Base-by-base conservation (phyloP, 2,797 vertebrate genomes). In the Jordanella pulchra region DNA sequence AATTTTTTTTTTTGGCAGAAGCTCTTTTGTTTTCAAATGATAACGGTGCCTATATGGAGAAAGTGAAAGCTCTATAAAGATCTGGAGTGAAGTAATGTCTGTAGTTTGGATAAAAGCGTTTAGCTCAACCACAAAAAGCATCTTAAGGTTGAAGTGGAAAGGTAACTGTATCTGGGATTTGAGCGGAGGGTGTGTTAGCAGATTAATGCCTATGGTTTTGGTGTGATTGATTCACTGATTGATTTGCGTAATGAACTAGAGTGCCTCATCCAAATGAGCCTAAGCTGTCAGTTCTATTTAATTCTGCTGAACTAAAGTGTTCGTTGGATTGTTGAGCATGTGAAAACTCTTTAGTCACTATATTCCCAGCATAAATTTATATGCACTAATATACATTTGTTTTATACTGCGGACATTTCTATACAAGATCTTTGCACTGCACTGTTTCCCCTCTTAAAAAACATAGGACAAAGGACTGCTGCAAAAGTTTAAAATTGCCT, bases 171-270 rank as follows among this genome's bases (percentile, higher is more conserved):
- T 55, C 50, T 18, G 63, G 55, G 23, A 42, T 50, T 35, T 60
- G 35, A 65, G 23, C 32, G 27, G 44, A 70, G 2, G 72, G 60
- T 47, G 7, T 58, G 53, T 44, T 69, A 65, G 65, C 53, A 78
- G 70, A 82, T 82, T 53, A 65, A 78, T 63, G 60, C 14, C 65
- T 5, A 32, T 70, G 58, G 50, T 63, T 82, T 80, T 56, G 71
- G 58, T 71, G 81, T 77, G 66, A 87, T 73, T 73, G 73, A 83
- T 77, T 71, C 53, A 63, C 47, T 79, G 61, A 83, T 82, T 79
- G 65, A 82, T 85, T 84, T 65, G 55, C 76, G 54, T 69, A 66
- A 67, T 75, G 67, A 72, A 69, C 39, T 70, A 74, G 58, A 25
- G 45, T 48, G 28, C 44, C 53, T 44, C 39, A 65, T 67, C 44